These are phyloP conservation scores for Drosophila sordidapex DNA, from an alignment of 2,888 invertebrate species.

Conservation along the genomic window DNA sequence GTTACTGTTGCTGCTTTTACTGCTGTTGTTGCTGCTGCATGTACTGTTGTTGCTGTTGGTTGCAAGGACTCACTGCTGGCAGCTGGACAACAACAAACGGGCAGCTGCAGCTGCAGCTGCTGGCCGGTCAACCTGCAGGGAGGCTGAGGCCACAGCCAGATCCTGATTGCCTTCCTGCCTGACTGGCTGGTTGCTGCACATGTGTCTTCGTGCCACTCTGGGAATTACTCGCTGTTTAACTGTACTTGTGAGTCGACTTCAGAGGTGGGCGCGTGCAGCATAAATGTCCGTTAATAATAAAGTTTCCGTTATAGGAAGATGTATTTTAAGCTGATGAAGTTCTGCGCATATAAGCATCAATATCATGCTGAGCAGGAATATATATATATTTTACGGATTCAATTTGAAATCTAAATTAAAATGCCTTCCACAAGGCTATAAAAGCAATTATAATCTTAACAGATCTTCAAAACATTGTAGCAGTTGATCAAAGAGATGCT, in stretches of 20 bases:
- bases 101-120: slow-evolving; percentile 48
- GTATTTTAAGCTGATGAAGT: not conserved
- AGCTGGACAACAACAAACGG: slow-evolving; percentile 44
- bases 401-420: not conserved
- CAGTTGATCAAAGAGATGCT: not conserved
- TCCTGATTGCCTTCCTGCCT: slow-evolving; percentile 10
- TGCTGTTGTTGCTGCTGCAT: not conserved
- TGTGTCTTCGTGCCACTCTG: slow-evolving; percentile 26
- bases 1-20: slow-evolving; percentile 25
- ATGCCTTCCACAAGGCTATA: not conserved
- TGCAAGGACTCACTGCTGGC: slow-evolving; percentile 56
- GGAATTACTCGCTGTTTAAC: slow-evolving; percentile 3
- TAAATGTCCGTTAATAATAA: not conserved
- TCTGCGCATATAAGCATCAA: not conserved
- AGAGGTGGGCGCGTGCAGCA: slow-evolving; percentile 1
- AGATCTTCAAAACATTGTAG: not conserved
- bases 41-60: not conserved
- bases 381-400: not conserved
- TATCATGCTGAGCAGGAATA: not conserved
- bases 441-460: not conserved
- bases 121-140: slow-evolving; percentile 46
- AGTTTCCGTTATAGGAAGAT: not conserved
- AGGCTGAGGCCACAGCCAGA: slow-evolving; percentile 33
- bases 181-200: slow-evolving; percentile 27
- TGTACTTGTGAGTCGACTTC: slow-evolving; percentile 4